Evolutionary conservation across 2,113 vertebrate genomes (phyloP), one percentile per base, ranked within the genome.

Genomic region (Isichthys henryi): DNA sequence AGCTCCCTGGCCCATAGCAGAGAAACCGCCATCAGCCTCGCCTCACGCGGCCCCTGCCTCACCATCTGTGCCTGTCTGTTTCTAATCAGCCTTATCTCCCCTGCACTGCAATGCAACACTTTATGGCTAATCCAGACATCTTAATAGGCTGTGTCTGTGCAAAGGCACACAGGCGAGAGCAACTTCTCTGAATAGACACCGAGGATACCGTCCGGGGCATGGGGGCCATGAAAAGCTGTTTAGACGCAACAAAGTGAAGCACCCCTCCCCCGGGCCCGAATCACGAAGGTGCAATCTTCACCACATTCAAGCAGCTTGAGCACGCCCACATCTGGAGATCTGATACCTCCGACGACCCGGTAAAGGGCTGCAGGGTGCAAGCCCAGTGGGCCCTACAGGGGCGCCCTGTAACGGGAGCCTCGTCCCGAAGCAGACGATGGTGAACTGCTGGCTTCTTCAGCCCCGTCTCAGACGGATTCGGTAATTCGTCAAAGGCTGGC

Each of bases 1-100:
- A 6, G 70, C 70, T 13, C 66, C 80, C 89, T n/a, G 53, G 88
- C 91, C 89, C 48, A 85, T 70, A 88, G 85, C 80, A 35, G 39
- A 48, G 48, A 21, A 52, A 52, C 11, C 17, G n/a, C 46, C 56
- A 7, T 21, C 43, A 70, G 11, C 39, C 9, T 35, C 48, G 27
- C 74, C 48, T 17, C 74, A 10, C 23, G 7, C 39, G 50, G 53
- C 45, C 8, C 43, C 62, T 45, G 53, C 58, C 53, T 27, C 31
- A 10, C 46, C 45, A 35, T 56, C 56, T 89, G 53, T 19, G 58
- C 23, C 58, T 39, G 39, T n/a, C 23, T 46, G 82, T 90, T 88
- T 88, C 27, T 88, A 27, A 70, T 70, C 39, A 80, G 5, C 49
- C n/a, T 88, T 88, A 52, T 88, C 88, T 23, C 15, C 70, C 66